Percentiles rank a stretch among this genome's conserved stretches.
These are phyloP conservation scores for Nymphicus hollandicus DNA, from an alignment of 2,113 vertebrate species.

Conservation along the genomic window DNA sequence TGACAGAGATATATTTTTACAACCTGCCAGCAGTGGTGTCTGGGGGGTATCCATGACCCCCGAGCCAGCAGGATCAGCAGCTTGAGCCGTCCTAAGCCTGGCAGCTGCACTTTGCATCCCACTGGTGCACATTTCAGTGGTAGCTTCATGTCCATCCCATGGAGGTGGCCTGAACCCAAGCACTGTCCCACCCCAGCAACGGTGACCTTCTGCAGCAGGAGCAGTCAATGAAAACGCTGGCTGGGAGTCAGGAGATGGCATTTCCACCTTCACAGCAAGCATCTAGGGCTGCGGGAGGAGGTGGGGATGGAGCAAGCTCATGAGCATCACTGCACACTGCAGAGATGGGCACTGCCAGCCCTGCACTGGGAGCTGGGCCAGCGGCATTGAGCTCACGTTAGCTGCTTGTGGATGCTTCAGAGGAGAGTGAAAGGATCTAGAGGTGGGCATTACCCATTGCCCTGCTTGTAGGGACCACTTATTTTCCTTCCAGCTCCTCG, in stretches of 20 bases:
- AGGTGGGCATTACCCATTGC: neutral
- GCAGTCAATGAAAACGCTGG: neutral
- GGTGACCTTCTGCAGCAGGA: neutral
- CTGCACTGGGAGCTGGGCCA: neutral
- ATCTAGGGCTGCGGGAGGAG: neutral
- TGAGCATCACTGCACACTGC: rapidly evolving
- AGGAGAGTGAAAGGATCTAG: neutral
- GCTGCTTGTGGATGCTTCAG: neutral
- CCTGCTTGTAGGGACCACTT: rapidly evolving
- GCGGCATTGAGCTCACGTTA: rapidly evolving
- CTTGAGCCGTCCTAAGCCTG: neutral
- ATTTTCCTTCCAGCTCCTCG: neutral
- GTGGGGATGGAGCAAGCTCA: rapidly evolving
- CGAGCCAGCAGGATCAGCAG: neutral
- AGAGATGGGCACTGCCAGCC: neutral
- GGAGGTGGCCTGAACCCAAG: neutral
- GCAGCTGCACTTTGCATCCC: neutral
- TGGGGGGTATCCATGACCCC: neutral
- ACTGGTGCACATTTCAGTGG: rapidly evolving
- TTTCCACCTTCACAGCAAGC: neutral
- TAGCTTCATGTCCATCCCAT: rapidly evolving
- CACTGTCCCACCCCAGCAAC: neutral
- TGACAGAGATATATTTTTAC: neutral
- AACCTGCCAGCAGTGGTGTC: neutral
- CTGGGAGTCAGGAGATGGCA: neutral